Conservation (phyloP, 2,113 vertebrate genomes). For the Apaloderma vittatum region DNA sequence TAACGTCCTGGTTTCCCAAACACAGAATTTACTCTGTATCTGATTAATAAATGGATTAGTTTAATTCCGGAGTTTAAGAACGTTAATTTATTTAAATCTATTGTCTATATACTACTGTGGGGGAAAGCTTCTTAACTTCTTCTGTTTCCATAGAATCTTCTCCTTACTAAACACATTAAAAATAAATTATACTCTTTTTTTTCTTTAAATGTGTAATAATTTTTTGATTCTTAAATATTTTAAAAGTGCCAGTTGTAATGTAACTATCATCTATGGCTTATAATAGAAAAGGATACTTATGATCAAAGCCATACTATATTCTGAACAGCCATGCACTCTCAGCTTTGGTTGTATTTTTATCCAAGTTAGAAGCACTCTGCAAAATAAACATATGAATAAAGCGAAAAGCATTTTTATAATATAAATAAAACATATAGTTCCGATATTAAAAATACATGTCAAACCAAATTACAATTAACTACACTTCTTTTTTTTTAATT, state of each 20-base stretch:
- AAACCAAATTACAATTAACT: slow-evolving; percentile 26
- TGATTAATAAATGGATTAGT: background rate
- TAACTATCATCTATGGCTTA: background rate
- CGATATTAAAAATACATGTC: slow-evolving; percentile 20
- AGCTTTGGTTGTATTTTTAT: slow-evolving; percentile 74
- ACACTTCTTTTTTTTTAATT: background rate
- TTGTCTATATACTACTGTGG: background rate
- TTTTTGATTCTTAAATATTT: background rate
- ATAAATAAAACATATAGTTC: background rate
- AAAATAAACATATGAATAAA: slow-evolving; percentile 62
- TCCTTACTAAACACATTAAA: background rate
- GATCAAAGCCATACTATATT: slow-evolving; percentile 87
- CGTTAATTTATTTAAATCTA: background rate
- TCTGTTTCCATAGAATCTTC: background rate
- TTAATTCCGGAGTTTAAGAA: background rate
- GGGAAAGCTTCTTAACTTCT: background rate
- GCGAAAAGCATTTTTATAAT: background rate
- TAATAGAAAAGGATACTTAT: slow-evolving; percentile 87
- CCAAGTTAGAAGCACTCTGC: slow-evolving; percentile 72
- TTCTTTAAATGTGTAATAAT: background rate
- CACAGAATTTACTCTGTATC: background rate
- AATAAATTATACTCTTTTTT: background rate
- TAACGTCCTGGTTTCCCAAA: background rate
- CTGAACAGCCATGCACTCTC: slow-evolving; percentile 81
- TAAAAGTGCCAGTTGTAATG: background rate